Evolutionary conservation across 2,113 vertebrate species (phyloP).

Genomic region (Prunella fulvescens): DNA sequence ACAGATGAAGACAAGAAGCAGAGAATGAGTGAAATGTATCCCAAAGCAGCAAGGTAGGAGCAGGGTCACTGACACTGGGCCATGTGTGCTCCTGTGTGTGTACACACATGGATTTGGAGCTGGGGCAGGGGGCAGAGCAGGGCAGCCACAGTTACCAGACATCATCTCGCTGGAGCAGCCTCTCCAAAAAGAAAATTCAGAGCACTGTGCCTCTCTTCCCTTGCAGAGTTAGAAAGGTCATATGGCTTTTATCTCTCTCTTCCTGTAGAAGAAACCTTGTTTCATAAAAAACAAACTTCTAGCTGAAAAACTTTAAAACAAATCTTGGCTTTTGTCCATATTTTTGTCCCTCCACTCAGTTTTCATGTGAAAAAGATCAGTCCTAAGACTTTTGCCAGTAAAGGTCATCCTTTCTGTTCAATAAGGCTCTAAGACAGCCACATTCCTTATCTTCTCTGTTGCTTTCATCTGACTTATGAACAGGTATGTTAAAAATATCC

Average conservation of each 20-base stretch:
- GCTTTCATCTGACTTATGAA: background rate
- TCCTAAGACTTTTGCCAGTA: background rate
- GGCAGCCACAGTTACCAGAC: background rate
- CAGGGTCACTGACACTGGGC: background rate
- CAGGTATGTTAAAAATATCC: background rate
- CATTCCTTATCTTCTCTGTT: background rate
- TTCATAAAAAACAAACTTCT: background rate
- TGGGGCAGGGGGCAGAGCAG: too few relatives aligned
- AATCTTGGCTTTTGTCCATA: background rate
- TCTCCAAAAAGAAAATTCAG: background rate
- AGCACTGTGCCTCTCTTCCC: background rate
- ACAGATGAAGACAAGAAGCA: background rate
- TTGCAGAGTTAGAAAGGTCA: background rate
- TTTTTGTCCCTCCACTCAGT: background rate
- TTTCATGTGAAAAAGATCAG: background rate
- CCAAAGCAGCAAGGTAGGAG: background rate
- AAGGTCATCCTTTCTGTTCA: background rate
- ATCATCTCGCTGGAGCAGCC: accelerated
- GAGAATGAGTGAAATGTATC: background rate
- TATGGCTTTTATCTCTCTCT: background rate
- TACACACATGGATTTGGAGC: background rate
- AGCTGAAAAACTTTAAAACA: background rate
- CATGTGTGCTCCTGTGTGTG: background rate
- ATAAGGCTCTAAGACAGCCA: background rate
- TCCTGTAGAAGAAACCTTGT: background rate